Percentiles rank a stretch among this genome's conserved stretches.
Conservation (phyloP, 35 echinoderm and acorn worm species). For the Lytechinus pictus region DNA sequence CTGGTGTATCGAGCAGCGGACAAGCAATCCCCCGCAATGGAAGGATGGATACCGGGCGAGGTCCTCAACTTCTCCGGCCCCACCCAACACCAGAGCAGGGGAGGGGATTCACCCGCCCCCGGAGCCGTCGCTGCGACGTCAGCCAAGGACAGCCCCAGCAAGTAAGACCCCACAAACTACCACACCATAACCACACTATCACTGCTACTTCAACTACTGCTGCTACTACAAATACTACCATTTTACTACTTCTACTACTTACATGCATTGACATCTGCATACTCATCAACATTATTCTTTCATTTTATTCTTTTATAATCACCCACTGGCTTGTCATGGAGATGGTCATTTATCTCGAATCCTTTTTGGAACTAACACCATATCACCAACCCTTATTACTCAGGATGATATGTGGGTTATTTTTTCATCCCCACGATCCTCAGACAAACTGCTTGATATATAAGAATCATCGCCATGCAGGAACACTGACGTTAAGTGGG, state of each 20-base stretch:
- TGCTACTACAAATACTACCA: constrained; percentile 24
- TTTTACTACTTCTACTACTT: background rate
- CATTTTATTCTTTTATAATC: constrained; percentile 14
- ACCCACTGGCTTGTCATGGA: background rate
- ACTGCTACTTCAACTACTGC: constrained; percentile 19
- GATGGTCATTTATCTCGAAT: background rate
- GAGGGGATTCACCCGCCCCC: background rate
- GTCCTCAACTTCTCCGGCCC: constrained; percentile 59
- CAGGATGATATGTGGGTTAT: background rate
- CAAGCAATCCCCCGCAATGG: constrained; percentile 79
- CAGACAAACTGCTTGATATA: background rate
- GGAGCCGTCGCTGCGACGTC: background rate
- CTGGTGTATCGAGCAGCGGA: constrained; percentile 85
- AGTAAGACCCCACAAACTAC: constrained; percentile 38
- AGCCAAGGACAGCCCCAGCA: constrained; percentile 40
- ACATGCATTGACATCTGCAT: constrained; percentile 22
- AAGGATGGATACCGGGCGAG: constrained; percentile 92
- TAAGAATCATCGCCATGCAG: background rate
- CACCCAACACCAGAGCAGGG: constrained; percentile 25
- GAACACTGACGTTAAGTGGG: background rate
- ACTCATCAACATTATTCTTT: constrained; percentile 13
- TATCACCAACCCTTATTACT: background rate
- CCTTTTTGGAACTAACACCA: background rate
- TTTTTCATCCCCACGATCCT: background rate
- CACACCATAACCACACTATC: background rate